phyloP scores from a whole-genome alignment of 2,113 vertebrate species.

The Silurus glanis region DNA sequence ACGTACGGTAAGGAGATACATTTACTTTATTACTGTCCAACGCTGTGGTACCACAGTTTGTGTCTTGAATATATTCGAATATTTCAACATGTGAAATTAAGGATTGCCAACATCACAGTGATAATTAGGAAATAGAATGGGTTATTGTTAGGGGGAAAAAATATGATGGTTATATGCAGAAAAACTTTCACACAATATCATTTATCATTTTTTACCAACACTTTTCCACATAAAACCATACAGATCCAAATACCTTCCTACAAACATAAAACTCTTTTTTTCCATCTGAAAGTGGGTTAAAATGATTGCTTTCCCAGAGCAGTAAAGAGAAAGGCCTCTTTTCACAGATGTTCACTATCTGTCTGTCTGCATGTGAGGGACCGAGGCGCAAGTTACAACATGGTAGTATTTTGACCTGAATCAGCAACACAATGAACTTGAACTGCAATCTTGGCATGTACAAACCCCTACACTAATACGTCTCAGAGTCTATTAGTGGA shows the following conservation, averaged over 20 bases:
- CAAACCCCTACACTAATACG: neutral
- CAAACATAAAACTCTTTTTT: neutral
- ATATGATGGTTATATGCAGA: neutral
- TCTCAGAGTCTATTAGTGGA: conserved; percentile 14
- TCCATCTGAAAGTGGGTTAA: neutral
- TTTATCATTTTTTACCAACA: neutral
- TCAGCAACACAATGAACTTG: neutral
- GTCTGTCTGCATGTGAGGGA: neutral
- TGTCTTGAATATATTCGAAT: too few species aligned
- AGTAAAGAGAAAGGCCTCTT: conserved; percentile 4
- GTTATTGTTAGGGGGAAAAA: neutral
- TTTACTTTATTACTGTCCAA: too few species aligned
- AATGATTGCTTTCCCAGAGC: conserved; percentile 12
- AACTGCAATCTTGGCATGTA: neutral
- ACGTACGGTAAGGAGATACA: too few species aligned
- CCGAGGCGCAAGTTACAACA: neutral
- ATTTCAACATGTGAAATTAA: too few species aligned
- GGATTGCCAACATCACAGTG: too few species aligned
- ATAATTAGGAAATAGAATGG: too few species aligned
- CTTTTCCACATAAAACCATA: neutral
- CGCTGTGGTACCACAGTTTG: too few species aligned
- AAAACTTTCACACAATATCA: neutral
- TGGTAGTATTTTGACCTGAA: neutral
- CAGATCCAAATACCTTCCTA: neutral
- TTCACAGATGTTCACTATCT: neutral